A percentile compares a stretch with the other conserved stretches of the same genome.
phyloP scores from a whole-genome alignment of 2,797 vertebrate genomes.

The Adelosebastes latens region DNA sequence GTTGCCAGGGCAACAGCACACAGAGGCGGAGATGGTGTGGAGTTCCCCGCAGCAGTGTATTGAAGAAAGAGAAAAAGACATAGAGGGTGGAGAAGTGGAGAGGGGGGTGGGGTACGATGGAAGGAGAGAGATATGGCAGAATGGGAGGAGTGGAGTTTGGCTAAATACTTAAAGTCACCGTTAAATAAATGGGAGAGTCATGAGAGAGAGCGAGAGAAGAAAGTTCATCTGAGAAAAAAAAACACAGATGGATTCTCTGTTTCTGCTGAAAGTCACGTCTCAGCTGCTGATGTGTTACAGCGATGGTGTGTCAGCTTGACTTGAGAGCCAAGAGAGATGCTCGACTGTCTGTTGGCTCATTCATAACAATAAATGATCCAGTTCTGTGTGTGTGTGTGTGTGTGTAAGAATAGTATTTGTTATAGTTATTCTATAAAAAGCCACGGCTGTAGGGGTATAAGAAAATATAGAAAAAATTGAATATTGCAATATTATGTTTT shows the following conservation, averaged over 20 bases:
- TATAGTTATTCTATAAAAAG: not conserved
- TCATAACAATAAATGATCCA: conserved; percentile 18
- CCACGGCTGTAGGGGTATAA: no score
- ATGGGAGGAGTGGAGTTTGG: conserved; percentile 33
- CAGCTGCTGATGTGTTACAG: conserved; percentile 43
- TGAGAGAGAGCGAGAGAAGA: not conserved
- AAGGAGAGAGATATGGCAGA: conserved; percentile 21
- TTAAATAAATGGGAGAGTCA: conserved; percentile 19
- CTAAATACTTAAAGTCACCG: conserved; percentile 25
- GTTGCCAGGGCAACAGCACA: conserved; percentile 87
- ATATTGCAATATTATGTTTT: no score
- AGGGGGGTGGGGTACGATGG: conserved; percentile 2
- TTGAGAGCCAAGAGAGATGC: conserved; percentile 42
- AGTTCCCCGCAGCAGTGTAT: conserved; percentile 83
- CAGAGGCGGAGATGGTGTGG: conserved; percentile 82
- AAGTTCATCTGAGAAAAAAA: not conserved
- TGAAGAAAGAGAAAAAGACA: conserved; percentile 75
- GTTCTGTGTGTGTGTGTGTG: not conserved
- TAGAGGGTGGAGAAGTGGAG: conserved; percentile 51
- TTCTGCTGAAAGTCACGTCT: conserved; percentile 21
- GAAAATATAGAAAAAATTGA: no score
- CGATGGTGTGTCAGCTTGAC: conserved; percentile 16
- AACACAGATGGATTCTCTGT: not conserved
- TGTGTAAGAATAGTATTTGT: conserved; percentile 1
- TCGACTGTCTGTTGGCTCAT: conserved; percentile 26